Conservation (phyloP, 1,140 invertebrate species). For the Drosophila ercepeae region DNA sequence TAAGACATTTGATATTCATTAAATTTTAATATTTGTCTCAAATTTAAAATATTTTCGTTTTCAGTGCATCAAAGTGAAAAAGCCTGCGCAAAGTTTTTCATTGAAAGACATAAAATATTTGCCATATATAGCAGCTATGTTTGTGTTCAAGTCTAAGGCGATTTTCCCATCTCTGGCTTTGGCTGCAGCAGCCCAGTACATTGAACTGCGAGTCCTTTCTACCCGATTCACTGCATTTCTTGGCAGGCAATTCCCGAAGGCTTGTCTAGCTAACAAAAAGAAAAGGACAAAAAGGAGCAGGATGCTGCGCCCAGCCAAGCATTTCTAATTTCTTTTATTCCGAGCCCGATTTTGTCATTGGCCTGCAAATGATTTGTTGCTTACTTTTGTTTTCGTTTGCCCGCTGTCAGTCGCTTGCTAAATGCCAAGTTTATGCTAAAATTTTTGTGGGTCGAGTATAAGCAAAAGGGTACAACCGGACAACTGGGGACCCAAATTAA, state of each 20-base stretch:
- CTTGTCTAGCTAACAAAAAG: background rate
- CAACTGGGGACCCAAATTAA: conserved; percentile 58
- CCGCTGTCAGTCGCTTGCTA: conserved; percentile 32
- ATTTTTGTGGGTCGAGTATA: conserved; percentile 20
- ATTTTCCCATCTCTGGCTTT: conserved; percentile 74
- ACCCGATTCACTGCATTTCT: conserved; percentile 39
- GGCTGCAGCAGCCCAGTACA: conserved; percentile 57
- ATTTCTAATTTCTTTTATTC: conserved; percentile 79
- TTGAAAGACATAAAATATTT: conserved; percentile 65
- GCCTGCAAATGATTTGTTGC: conserved; percentile 70
- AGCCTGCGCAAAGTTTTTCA: conserved; percentile 57
- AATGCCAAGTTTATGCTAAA: conserved; percentile 77
- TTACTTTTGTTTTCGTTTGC: conserved; percentile 67
- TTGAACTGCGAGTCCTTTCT: conserved; percentile 52
- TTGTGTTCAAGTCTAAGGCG: conserved; percentile 54
- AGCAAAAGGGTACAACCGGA: background rate
- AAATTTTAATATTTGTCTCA: background rate
- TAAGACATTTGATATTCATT: background rate
- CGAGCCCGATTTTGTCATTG: conserved; percentile 45
- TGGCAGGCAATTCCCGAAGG: conserved; percentile 57
- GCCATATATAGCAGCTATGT: conserved; percentile 29
- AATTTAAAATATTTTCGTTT: background rate
- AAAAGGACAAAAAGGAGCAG: background rate
- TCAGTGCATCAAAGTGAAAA: conserved; percentile 45
- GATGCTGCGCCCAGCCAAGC: conserved; percentile 29